Conservation (phyloP, 2,113 vertebrate genomes). For the Leucopsar rothschildi region DNA sequence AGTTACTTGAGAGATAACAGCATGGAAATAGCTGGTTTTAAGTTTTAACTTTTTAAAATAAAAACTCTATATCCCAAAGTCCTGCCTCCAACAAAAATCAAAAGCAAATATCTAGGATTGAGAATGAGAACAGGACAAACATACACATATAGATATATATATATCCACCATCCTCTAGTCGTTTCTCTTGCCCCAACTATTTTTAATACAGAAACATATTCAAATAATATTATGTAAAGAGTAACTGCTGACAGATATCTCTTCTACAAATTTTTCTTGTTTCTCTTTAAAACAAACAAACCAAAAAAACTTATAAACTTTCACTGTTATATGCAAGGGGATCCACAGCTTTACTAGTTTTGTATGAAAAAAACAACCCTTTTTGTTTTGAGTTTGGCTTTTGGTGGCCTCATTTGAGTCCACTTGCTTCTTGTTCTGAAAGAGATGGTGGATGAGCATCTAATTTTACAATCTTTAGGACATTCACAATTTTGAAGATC, state of each 20-base stretch:
- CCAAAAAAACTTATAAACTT: not conserved
- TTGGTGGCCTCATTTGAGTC: not conserved
- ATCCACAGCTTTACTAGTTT: not conserved
- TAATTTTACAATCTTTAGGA: not conserved
- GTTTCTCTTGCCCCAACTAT: not conserved
- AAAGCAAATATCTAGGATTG: not conserved
- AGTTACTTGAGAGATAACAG: not conserved
- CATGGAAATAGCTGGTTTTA: not conserved
- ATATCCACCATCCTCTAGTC: not conserved
- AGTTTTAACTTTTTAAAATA: not conserved
- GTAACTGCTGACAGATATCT: not conserved
- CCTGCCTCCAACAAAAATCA: not conserved
- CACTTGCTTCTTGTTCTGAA: not conserved
- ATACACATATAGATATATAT: no score
- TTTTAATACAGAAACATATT: not conserved
- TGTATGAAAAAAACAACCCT: not conserved
- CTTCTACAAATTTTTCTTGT: not conserved
- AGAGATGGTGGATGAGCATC: not conserved
- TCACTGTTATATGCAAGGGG: not conserved
- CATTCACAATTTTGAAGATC: not conserved
- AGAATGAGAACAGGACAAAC: not conserved
- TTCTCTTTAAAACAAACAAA: not conserved
- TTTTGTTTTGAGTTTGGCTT: not conserved
- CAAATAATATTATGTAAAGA: not conserved
- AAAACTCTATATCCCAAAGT: not conserved